These are phyloP conservation scores for Tetramorium simillimum DNA, from an alignment of 1,140 invertebrate genomes.

Conservation along the genomic window DNA sequence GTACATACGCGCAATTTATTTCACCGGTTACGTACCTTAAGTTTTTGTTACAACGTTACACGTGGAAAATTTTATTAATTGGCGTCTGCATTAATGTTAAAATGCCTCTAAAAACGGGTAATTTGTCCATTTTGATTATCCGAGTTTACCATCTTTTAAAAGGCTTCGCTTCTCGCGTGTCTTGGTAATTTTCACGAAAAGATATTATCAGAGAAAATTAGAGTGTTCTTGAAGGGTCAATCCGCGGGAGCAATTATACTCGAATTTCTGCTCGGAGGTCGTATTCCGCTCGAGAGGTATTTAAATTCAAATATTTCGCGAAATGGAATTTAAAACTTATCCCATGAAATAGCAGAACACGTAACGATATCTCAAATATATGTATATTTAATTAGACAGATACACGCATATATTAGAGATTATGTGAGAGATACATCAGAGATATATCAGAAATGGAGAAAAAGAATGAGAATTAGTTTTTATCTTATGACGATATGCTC, in stretches of 20 bases:
- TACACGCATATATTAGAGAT: background rate
- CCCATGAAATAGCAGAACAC: background rate
- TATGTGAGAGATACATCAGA: background rate
- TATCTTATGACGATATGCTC: background rate
- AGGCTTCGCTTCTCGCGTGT: background rate
- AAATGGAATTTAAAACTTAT: background rate
- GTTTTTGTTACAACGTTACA: background rate
- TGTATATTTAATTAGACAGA: background rate
- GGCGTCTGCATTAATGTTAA: background rate
- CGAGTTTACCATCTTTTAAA: background rate
- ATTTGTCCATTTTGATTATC: background rate
- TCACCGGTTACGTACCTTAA: background rate
- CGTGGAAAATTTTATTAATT: conserved; percentile 17
- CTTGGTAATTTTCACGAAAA: background rate
- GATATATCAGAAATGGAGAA: background rate
- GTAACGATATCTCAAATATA: too few relatives aligned
- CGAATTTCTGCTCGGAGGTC: background rate
- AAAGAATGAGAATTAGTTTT: background rate
- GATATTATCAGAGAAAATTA: conserved; percentile 10
- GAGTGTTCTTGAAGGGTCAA: background rate
- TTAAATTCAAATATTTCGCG: background rate
- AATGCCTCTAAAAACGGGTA: background rate
- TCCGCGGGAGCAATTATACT: background rate
- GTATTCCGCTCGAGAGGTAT: background rate
- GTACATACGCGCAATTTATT: background rate